phyloP scores from a whole-genome alignment of 2,113 vertebrate genomes.

The Ameiurus melas region DNA sequence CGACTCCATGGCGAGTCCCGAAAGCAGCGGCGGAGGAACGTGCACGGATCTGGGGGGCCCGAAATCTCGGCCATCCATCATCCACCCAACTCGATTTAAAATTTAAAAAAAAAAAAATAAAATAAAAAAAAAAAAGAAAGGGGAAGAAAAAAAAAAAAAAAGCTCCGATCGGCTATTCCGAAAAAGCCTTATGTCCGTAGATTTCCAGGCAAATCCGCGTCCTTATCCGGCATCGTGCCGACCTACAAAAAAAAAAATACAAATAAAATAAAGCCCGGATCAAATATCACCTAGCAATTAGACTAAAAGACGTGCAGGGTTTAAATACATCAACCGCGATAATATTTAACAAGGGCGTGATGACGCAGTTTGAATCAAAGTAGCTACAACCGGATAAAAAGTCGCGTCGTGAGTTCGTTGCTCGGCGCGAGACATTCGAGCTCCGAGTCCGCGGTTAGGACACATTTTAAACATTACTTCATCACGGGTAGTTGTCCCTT shows the following conservation, averaged over 20 bases:
- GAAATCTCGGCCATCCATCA: constrained; percentile 98
- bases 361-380: constrained; percentile 73
- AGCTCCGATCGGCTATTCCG: constrained; percentile 66
- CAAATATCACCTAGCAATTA: constrained; percentile 17
- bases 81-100: constrained; percentile 72
- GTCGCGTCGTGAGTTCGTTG: background rate
- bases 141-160: background rate
- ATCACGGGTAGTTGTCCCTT: background rate
- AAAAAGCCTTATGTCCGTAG: constrained; percentile 71
- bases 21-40: constrained; percentile 85
- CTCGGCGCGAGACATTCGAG: background rate
- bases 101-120: background rate
- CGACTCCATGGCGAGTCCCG: constrained; percentile 88
- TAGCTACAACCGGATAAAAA: constrained; percentile 28
- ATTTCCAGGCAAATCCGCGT: constrained; percentile 68
- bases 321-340: constrained; percentile 32
- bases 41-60: constrained; percentile 90
- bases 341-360: constrained; percentile 54
- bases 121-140: background rate
- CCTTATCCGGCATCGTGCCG: constrained; percentile 74
- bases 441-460: background rate
- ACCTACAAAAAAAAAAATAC: constrained; percentile 70
- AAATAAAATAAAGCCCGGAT: constrained; percentile 41
- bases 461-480: background rate
- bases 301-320: background rate